Conservation (phyloP, 2,113 vertebrate genomes). For the Symphodus melops region DNA sequence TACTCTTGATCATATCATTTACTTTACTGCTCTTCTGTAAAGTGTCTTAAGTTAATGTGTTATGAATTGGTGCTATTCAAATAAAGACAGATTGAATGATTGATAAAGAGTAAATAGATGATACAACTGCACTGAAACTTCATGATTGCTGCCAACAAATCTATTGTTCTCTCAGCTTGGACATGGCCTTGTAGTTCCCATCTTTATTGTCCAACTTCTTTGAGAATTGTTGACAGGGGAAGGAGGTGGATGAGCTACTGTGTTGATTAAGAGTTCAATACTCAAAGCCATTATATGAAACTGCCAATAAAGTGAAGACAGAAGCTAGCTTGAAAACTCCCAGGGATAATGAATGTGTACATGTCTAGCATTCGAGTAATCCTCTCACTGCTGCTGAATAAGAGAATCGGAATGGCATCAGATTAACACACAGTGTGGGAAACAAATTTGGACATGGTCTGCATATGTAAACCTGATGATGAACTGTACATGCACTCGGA, state of each 20-base stretch:
- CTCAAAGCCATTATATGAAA: slow-evolving; percentile 2
- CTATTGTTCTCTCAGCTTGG: background rate
- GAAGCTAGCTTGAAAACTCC: background rate
- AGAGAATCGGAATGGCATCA: background rate
- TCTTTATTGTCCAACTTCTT: slow-evolving; percentile 15
- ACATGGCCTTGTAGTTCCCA: background rate
- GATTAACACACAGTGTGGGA: background rate
- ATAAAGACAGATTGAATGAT: too few species aligned
- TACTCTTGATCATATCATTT: too few species aligned
- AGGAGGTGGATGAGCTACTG: slow-evolving; percentile 16
- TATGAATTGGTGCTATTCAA: too few species aligned
- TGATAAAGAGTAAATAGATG: background rate
- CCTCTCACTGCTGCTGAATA: background rate
- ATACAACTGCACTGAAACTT: background rate
- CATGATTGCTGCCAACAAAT: background rate
- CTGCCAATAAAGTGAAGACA: slow-evolving; percentile 18
- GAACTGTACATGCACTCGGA: too few species aligned
- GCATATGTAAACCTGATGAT: background rate
- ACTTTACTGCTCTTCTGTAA: too few species aligned
- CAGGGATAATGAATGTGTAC: background rate
- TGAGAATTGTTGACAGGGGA: slow-evolving; percentile 5
- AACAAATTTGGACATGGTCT: background rate
- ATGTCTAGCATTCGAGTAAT: background rate
- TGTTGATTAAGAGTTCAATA: slow-evolving; percentile 22
- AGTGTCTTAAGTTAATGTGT: too few species aligned